Conservation (phyloP, 2,888 invertebrate species). For the Craniophora ligustri region DNA sequence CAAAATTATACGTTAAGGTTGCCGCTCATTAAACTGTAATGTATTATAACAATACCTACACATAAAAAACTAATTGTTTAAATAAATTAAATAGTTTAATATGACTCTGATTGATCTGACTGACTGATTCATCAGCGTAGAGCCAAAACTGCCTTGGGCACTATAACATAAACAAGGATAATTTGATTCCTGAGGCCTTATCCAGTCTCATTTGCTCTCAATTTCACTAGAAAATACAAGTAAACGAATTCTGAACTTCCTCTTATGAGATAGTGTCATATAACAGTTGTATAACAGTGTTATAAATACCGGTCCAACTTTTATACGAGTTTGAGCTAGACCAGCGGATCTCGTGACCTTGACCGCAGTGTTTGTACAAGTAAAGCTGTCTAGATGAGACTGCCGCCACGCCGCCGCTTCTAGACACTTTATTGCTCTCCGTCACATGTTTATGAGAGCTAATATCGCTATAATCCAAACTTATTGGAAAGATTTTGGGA, state of each 20-base stretch:
- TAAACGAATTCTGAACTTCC: too few species aligned
- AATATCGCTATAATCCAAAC: constrained; percentile 8
- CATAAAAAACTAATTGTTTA: too few species aligned
- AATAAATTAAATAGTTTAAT: too few species aligned
- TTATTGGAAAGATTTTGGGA: not conserved
- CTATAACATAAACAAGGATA: too few species aligned
- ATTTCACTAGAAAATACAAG: not conserved
- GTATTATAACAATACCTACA: too few species aligned
- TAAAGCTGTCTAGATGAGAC: constrained; percentile 16
- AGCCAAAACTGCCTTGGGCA: too few species aligned
- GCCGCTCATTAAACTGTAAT: too few species aligned
- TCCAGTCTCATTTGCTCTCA: too few species aligned
- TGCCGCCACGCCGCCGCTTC: constrained; percentile 12
- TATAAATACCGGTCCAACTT: not conserved
- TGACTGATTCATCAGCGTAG: too few species aligned
- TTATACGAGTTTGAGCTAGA: constrained; percentile 9
- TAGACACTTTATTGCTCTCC: constrained; percentile 29
- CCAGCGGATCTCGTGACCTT: constrained; percentile 18
- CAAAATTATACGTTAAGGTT: not conserved
- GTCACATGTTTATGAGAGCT: constrained; percentile 22
- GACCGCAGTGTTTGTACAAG: constrained; percentile 8
- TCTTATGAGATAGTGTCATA: too few species aligned
- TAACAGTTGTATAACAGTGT: not conserved
- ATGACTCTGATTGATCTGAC: too few species aligned
- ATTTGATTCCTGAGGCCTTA: too few species aligned